These are phyloP conservation scores for Patella pellucida DNA, from an alignment of 2,888 invertebrate genomes.

Conservation along the genomic window DNA sequence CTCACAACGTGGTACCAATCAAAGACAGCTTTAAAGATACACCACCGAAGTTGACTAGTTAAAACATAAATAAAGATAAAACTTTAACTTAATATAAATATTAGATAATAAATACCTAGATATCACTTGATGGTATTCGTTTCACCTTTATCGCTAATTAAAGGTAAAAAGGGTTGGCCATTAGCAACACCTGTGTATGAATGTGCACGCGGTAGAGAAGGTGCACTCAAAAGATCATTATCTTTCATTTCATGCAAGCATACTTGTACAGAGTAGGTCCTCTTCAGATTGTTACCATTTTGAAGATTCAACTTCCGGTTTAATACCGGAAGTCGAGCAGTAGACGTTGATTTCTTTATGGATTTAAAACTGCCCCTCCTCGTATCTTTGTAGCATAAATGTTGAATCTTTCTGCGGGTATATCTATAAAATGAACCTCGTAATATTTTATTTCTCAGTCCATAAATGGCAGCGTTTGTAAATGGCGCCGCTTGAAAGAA, in stretches of 20 bases:
- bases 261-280: conserved; percentile 29
- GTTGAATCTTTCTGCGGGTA: conserved; percentile 47
- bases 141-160: neutral
- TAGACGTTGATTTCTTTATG: conserved; percentile 39
- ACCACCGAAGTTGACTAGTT: too few relatives aligned
- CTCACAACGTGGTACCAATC: too few relatives aligned
- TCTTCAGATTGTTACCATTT: conserved; percentile 18
- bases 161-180: neutral
- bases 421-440: conserved; percentile 58
- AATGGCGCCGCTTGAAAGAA: conserved; percentile 58
- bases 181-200: conserved; percentile 42
- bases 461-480: conserved; percentile 60
- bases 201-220: conserved; percentile 43
- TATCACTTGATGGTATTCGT: neutral
- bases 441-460: conserved; percentile 59
- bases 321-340: conserved; percentile 22
- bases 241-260: conserved; percentile 28
- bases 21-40: too few relatives aligned
- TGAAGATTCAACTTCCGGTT: conserved; percentile 28
- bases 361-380: conserved; percentile 47
- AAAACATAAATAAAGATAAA: too few relatives aligned
- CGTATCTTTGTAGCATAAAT: conserved; percentile 54
- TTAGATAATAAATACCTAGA: too few relatives aligned
- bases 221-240: conserved; percentile 20
- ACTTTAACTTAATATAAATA: too few relatives aligned